Evolutionary conservation across 2,888 invertebrate genomes (phyloP).

Genomic region (Netelia virgata): DNA sequence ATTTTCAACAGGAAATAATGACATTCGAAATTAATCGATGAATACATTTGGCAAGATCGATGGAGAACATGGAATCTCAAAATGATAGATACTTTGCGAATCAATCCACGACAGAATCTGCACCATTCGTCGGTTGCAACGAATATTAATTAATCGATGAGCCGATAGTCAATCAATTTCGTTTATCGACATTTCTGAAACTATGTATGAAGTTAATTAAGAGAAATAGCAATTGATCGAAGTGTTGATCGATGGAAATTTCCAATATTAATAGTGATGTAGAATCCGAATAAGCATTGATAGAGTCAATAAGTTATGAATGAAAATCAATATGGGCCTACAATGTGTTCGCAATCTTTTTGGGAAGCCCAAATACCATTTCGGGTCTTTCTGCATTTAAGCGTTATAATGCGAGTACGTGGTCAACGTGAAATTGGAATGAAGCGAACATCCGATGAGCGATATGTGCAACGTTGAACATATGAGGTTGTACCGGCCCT

Average conservation of each 20-base stretch:
- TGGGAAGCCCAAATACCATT: too few relatives aligned
- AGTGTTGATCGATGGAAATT: background rate
- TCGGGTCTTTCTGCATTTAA: too few relatives aligned
- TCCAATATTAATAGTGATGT: background rate
- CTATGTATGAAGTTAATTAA: background rate
- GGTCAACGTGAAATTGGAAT: background rate
- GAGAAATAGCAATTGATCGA: background rate
- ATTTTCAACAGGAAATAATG: constrained; percentile 10
- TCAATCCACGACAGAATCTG: background rate
- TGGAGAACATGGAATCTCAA: background rate
- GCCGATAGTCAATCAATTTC: background rate
- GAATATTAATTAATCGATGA: constrained; percentile 9
- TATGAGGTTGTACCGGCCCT: constrained; percentile 23
- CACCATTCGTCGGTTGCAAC: background rate
- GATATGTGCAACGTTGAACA: constrained; percentile 33
- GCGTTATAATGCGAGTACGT: background rate
- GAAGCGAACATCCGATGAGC: constrained; percentile 23
- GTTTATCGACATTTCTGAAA: background rate
- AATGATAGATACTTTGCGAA: constrained; percentile 12
- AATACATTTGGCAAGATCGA: constrained; percentile 15
- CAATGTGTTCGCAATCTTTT: too few relatives aligned
- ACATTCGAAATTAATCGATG: constrained; percentile 25
- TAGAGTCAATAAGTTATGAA: background rate
- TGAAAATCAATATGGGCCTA: too few relatives aligned
- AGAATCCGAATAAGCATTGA: background rate